Evolutionary conservation across 2,797 vertebrate genomes (phyloP).

Genomic region (Hafferia zeledoni): DNA sequence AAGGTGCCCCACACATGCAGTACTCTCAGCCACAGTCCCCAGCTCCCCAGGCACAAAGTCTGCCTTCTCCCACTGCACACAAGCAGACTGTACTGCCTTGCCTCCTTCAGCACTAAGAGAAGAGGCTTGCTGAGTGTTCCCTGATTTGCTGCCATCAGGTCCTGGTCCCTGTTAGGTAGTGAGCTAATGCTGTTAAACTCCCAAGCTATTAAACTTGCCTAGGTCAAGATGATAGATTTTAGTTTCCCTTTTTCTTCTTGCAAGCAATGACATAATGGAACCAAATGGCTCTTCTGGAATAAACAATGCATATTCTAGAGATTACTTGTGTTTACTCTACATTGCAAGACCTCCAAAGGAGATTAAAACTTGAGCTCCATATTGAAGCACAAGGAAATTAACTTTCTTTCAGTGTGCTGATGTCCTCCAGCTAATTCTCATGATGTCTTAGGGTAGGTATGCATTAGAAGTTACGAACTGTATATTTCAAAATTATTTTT

Average conservation of each 20-base stretch:
- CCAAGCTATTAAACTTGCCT: conserved; percentile 14
- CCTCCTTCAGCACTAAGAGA: neutral
- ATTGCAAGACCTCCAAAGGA: conserved; percentile 43
- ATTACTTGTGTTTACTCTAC: conserved; percentile 50
- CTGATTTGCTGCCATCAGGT: neutral
- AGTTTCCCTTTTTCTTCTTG: conserved; percentile 40
- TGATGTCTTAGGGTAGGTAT: neutral
- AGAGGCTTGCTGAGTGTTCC: neutral
- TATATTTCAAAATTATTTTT: neutral
- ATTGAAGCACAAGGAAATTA: neutral
- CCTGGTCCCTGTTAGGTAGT: neutral
- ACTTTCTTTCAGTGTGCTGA: neutral
- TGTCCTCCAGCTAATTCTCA: neutral
- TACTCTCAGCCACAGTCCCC: neutral
- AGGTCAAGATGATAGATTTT: conserved; percentile 46
- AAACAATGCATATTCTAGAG: conserved; percentile 60
- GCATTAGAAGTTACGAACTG: neutral
- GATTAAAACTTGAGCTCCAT: neutral
- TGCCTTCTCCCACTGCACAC: neutral
- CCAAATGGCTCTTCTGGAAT: conserved; percentile 50
- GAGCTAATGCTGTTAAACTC: neutral
- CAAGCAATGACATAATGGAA: conserved; percentile 63
- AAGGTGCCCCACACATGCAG: neutral
- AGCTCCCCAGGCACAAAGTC: neutral
- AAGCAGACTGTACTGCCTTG: rapidly evolving